Conservation (phyloP, 2,888 invertebrate species). For the Drosophila peninsularis region DNA sequence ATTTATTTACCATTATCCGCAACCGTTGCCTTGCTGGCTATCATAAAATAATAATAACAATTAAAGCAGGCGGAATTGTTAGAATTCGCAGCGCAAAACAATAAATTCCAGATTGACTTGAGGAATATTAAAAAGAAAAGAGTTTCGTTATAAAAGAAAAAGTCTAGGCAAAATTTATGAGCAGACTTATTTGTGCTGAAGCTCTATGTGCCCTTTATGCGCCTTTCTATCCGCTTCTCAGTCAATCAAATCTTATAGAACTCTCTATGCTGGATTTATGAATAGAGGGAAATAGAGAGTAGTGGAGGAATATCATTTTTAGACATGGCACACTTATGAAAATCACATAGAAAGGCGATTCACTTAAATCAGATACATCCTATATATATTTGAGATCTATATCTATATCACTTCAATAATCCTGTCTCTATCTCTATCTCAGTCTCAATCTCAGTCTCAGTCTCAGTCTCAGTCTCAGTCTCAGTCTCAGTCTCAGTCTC, state of each 20-base stretch:
- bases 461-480: no score
- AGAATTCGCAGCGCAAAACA: neutral
- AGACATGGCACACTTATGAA: neutral
- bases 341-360: neutral
- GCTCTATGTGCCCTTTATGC: neutral
- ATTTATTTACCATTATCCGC: constrained; percentile 8
- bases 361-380: no score
- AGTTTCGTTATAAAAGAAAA: neutral
- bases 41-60: constrained; percentile 6
- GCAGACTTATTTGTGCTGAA: neutral
- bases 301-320: neutral
- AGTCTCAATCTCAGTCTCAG: no score
- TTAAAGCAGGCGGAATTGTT: constrained; percentile 6
- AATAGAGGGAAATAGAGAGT: neutral
- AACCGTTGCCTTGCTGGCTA: neutral
- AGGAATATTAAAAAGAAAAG: neutral
- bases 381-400: no score
- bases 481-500: no score
- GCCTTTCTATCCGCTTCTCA: neutral
- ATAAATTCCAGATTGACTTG: neutral
- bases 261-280: no score
- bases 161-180: neutral
- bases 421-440: no score
- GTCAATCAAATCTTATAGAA: neutral
- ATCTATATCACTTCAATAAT: no score